Evolutionary conservation across 1,140 invertebrate species (phyloP).

Genomic region (Oedothorax gibbosus): DNA sequence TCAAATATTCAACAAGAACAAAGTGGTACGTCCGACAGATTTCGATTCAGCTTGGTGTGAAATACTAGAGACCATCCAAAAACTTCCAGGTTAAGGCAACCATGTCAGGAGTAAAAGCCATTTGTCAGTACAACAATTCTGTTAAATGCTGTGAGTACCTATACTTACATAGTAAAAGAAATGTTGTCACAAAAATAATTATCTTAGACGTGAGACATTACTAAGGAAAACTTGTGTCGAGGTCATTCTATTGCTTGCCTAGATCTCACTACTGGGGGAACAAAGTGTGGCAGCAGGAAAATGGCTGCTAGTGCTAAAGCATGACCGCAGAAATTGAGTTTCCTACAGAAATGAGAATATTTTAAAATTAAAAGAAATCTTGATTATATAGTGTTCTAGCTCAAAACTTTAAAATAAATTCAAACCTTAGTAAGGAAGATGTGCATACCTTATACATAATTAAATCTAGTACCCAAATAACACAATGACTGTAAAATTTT

Average conservation of each 20-base stretch:
- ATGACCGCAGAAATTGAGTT: conserved; percentile 74
- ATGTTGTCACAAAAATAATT: conserved; percentile 38
- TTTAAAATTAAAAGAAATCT: not conserved
- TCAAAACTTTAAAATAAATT: too few species aligned
- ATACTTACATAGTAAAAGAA: conserved; percentile 17
- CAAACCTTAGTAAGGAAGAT: too few species aligned
- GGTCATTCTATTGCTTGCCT: conserved; percentile 14
- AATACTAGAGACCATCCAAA: too few species aligned
- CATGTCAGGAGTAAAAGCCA: too few species aligned
- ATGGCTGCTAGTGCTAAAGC: conserved; percentile 72
- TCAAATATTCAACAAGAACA: too few species aligned
- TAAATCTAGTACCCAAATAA: too few species aligned
- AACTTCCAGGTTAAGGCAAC: too few species aligned
- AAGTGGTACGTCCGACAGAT: too few species aligned
- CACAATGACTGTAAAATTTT: too few species aligned
- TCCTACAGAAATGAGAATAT: conserved; percentile 67
- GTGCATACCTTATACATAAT: too few species aligned
- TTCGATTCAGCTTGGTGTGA: too few species aligned
- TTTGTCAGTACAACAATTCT: not conserved
- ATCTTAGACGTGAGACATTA: not conserved
- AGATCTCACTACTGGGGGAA: conserved; percentile 61
- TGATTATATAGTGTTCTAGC: not conserved
- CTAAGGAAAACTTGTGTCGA: conserved; percentile 13
- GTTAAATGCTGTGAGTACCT: conserved; percentile 13
- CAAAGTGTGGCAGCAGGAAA: conserved; percentile 70